Base-by-base conservation (phyloP, 2,797 vertebrate genomes). In the Pampus argenteus region DNA sequence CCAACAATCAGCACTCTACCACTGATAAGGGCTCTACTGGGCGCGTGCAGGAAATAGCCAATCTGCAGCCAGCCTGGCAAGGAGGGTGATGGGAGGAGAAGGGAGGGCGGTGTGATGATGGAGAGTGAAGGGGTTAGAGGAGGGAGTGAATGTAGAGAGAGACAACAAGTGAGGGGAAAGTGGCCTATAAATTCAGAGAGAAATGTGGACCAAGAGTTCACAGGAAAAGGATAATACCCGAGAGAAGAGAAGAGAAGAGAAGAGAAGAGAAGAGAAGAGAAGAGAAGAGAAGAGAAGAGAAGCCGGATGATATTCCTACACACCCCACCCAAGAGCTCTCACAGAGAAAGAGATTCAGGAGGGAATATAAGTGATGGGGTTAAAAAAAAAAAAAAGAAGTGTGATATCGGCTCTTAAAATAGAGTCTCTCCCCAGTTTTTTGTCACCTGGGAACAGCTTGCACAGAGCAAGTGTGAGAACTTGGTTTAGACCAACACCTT, bases 1-100 rank as follows among this genome's bases (percentile, higher is more conserved):
- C 87, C 92, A 86, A 94, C 93, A 94, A 94, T 95, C 93, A 93
- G 92, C 92, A 91, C 91, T 92, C 88, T 82, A 81, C 82, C 81
- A 74, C 93, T 85, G 94, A 95, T 95, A 95, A 95, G 93, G 84
- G 91, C 89, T 92, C 90, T 86, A 92, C 90, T 90, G 90, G 88
- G 91, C 87, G 89, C 90, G 89, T 90, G 92, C 92, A 88, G 92
- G 92, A 92, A 94, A 94, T 92, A 90, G 91, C 92, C 91, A 92
- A 93, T 93, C 91, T 92, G 87, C 82, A 83, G 87, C 86, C 78
- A 31, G 84, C 81, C 86, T 85, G 83, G 84, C 71, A 54, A 86
- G 83, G 84, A 81, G 86, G 88, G 59, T 63, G 87, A 83, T 55
- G 78, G 62, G 47, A 23, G 74, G 57, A 54, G 57, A 26, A 55